A percentile compares a stretch with the other conserved stretches of the same genome.
Conservation (phyloP, 2,888 invertebrate species). For the Prostheceraeus crozeri region DNA sequence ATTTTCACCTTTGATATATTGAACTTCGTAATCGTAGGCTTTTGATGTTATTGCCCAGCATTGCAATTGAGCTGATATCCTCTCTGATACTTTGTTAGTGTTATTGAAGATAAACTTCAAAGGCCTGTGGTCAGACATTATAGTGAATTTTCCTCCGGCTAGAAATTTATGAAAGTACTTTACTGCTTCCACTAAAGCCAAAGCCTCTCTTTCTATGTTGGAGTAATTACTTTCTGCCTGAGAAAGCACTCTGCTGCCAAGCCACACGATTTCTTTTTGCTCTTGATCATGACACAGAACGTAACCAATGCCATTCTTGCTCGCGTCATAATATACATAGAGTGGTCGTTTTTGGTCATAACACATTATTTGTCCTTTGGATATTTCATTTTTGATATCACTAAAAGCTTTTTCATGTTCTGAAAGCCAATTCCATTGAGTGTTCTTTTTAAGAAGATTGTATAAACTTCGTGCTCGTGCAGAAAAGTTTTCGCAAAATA, state of each 20-base stretch:
- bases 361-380: neutral
- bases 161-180: slow-evolving; percentile 52
- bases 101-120: slow-evolving; percentile 50
- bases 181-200: slow-evolving; percentile 50
- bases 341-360: neutral
- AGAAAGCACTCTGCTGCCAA: slow-evolving; percentile 33
- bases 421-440: neutral
- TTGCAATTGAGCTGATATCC: slow-evolving; percentile 43
- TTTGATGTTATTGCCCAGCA: slow-evolving; percentile 44
- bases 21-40: slow-evolving; percentile 47
- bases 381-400: neutral
- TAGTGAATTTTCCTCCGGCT: slow-evolving; percentile 50
- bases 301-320: neutral
- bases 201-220: slow-evolving; percentile 49
- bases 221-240: slow-evolving; percentile 50
- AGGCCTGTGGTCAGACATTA: slow-evolving; percentile 52
- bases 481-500: slow-evolving; percentile 6
- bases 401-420: neutral
- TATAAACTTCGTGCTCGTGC: neutral
- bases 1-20: slow-evolving; percentile 42
- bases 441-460: neutral
- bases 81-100: slow-evolving; percentile 42
- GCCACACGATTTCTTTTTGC: slow-evolving; percentile 23
- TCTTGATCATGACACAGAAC: slow-evolving; percentile 9
- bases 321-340: neutral